phyloP scores from a whole-genome alignment of 2,888 invertebrate species.

The Spatulosminthurus flaviceps region DNA sequence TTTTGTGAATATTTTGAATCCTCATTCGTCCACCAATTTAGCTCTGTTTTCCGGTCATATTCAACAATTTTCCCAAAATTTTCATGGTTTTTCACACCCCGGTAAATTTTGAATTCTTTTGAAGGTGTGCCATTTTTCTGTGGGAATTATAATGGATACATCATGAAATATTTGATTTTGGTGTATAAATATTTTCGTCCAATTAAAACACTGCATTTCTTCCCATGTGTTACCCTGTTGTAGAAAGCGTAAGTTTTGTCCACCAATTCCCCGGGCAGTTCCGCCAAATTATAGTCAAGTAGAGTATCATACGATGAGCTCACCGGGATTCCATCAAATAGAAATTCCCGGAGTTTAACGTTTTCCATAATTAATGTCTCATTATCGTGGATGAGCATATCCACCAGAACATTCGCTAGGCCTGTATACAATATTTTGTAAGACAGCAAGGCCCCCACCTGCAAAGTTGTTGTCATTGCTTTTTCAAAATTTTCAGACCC shows the following conservation, averaged over 20 bases:
- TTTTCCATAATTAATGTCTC: neutral
- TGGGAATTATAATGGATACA: too few species aligned
- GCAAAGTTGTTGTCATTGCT: too few species aligned
- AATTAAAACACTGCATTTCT: too few species aligned
- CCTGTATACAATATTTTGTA: neutral
- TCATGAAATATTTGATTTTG: too few species aligned
- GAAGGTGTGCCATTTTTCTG: constrained; percentile 6
- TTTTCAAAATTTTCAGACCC: too few species aligned
- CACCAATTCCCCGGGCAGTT: neutral
- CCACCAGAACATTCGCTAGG: neutral
- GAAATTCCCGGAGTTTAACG: neutral
- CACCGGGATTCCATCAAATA: neutral
- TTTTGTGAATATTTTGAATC: neutral
- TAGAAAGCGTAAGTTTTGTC: neutral
- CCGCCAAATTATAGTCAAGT: neutral
- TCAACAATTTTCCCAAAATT: neutral
- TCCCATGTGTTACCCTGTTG: neutral
- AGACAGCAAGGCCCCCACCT: neutral
- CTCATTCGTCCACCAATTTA: neutral
- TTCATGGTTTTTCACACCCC: neutral
- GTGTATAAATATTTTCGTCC: too few species aligned
- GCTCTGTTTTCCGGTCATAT: neutral
- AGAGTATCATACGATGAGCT: neutral
- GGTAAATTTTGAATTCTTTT: neutral
- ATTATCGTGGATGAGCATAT: neutral